Conservation (phyloP, 2,113 vertebrate species). For the Spilogale gracilis region DNA sequence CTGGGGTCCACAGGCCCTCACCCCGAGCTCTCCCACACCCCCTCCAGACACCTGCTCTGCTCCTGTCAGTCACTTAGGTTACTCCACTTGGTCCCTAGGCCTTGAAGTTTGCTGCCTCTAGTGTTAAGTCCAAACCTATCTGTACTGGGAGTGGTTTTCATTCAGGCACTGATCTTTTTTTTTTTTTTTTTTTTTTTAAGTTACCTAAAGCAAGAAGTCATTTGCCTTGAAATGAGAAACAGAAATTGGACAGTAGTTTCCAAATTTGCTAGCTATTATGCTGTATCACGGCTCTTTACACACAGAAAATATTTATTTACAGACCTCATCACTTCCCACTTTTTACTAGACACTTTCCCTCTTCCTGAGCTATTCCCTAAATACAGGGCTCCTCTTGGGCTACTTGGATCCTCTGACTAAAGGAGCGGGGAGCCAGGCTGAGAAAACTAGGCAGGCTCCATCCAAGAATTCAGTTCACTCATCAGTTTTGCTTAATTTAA, state of each 20-base stretch:
- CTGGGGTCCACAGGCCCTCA: fast-evolving
- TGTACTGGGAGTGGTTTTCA: background rate
- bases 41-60: background rate
- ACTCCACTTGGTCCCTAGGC: background rate
- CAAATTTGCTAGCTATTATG: background rate
- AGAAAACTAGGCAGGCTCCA: constrained; percentile 12
- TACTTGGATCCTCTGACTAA: constrained; percentile 4
- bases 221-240: constrained; percentile 13
- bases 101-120: background rate
- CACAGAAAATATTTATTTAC: background rate
- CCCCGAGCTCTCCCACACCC: fast-evolving
- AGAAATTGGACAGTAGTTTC: background rate
- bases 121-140: background rate
- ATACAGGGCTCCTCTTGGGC: background rate
- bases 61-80: background rate
- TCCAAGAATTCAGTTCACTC: constrained; percentile 62
- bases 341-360: background rate
- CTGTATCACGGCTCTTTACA: background rate
- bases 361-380: background rate
- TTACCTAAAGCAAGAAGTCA: background rate
- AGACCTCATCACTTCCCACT: background rate
- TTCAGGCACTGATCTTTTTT: background rate
- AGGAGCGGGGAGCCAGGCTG: background rate
- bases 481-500: constrained; percentile 68
- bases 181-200: too few species aligned